phyloP scores from a whole-genome alignment of 2,888 invertebrate genomes.

The Lasioglossum zephyrum region DNA sequence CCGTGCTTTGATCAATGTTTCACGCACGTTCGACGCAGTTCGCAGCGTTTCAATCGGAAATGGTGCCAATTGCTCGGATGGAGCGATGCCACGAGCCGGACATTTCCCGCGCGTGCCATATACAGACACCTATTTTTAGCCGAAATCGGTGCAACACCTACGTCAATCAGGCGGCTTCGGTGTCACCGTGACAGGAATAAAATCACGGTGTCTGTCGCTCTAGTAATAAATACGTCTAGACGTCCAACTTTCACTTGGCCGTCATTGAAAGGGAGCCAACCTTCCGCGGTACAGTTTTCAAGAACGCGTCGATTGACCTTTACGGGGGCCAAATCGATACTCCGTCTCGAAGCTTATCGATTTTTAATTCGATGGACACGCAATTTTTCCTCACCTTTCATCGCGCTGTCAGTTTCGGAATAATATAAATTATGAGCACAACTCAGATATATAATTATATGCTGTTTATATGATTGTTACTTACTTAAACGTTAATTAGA shows the following conservation, averaged over 20 bases:
- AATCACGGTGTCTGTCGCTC: conserved; percentile 51
- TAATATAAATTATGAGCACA: too few species aligned
- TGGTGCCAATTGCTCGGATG: conserved; percentile 47
- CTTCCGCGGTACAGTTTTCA: conserved; percentile 48
- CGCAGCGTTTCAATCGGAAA: conserved; percentile 6
- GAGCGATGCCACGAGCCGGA: conserved; percentile 51
- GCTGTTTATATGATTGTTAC: too few species aligned
- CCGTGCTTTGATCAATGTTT: conserved; percentile 10
- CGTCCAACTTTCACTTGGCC: conserved; percentile 65
- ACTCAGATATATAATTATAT: too few species aligned
- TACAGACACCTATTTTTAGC: conserved; percentile 52
- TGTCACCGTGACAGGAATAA: conserved; percentile 59
- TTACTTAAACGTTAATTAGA: too few species aligned
- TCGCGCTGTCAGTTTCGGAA: too few species aligned
- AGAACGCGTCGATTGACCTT: conserved; percentile 35
- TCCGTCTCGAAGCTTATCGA: neutral
- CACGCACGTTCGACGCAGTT: neutral
- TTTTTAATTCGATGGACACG: neutral
- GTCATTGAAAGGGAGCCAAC: conserved; percentile 49
- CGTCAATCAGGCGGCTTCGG: conserved; percentile 53
- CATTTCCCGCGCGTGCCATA: conserved; percentile 55
- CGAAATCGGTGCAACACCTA: conserved; percentile 62
- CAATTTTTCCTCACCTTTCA: neutral
- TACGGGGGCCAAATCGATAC: conserved; percentile 32
- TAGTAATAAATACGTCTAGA: conserved; percentile 63